Evolutionary conservation across 2,888 invertebrate genomes (phyloP), one percentile per base, ranked within the genome.

Genomic region (Drepanosiphum platanoidis): DNA sequence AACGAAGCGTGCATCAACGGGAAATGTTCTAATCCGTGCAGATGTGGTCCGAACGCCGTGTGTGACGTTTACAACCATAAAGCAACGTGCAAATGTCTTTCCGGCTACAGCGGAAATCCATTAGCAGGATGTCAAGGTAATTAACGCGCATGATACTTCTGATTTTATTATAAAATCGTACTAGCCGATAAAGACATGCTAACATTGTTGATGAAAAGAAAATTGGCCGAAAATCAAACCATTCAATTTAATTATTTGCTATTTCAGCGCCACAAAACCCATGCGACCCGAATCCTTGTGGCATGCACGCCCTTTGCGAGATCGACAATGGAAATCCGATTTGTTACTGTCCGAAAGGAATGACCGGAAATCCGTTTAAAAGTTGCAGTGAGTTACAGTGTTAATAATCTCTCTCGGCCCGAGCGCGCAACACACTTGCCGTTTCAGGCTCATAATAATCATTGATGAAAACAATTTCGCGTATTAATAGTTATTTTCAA

Each of bases 281-380:
- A 1, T 96, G 96, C 88, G 91, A 92, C 87, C 95, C 95, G 36
- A 96, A 94, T 90, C 96, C 96, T n/a, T 96, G 96, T 88, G 96
- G 96, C n/a, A 90, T 92, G 3, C 94, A 95, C 88, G 96, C 97
- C 1, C 90, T 94, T 87, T 97, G 97, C 89, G 95, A 96, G 90
- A 92, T 93, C 78, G 95, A 96, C 88, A 93, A 94, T 88, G 96
- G 95, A 79, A 94, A 94, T 89, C 96, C 96, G 3, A 94, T 96
- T 87, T 97, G 97, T 89, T 95, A 92, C 91, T 97, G 97, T 89
- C 96, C 96, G 0, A 95, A 95, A 90, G 96, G 96, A 87, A 91
- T 95, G 87, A 96, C 96, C 5, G 97, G 97, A 90, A 96, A 97
- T 92, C 97, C 97, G 70, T 96, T 96, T 89, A 93, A 94, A 89